Conservation (phyloP, 2,797 vertebrate species). For the Eleutherodactylus coqui region DNA sequence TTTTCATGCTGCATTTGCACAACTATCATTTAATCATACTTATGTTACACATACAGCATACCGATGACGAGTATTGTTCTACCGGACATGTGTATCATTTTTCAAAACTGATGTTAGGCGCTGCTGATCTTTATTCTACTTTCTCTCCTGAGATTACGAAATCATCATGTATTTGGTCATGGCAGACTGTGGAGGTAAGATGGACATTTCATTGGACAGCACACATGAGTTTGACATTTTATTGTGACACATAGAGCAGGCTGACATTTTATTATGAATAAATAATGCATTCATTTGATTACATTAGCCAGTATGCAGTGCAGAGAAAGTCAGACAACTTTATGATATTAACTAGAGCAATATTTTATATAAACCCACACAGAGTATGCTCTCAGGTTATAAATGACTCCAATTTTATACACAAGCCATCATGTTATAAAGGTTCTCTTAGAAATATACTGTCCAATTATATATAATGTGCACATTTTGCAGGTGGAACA, state of each 20-base stretch:
- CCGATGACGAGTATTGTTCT: conserved; percentile 25
- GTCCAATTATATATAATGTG: no score
- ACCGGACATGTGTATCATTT: conserved; percentile 17
- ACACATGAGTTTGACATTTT: conserved; percentile 46
- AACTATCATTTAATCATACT: conserved; percentile 25
- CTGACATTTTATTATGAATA: conserved; percentile 48
- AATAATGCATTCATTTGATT: conserved; percentile 25
- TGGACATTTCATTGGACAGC: conserved; percentile 32
- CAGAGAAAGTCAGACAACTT: background rate
- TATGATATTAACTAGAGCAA: background rate
- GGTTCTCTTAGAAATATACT: no score
- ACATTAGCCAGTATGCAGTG: background rate
- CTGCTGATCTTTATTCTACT: conserved; percentile 13
- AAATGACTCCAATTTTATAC: background rate
- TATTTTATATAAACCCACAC: background rate
- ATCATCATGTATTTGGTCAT: conserved; percentile 22
- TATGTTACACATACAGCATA: conserved; percentile 12
- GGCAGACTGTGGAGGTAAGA: conserved; percentile 12
- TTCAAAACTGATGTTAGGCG: conserved; percentile 6
- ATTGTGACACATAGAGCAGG: background rate
- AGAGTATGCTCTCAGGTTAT: background rate
- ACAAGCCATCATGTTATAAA: no score
- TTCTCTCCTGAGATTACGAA: background rate
- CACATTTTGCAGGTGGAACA: no score
- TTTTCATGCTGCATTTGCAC: conserved; percentile 21